Evolutionary conservation across 2,113 vertebrate species (phyloP), one percentile per base, ranked within the genome.

Genomic region (Triplophysa siluroides): DNA sequence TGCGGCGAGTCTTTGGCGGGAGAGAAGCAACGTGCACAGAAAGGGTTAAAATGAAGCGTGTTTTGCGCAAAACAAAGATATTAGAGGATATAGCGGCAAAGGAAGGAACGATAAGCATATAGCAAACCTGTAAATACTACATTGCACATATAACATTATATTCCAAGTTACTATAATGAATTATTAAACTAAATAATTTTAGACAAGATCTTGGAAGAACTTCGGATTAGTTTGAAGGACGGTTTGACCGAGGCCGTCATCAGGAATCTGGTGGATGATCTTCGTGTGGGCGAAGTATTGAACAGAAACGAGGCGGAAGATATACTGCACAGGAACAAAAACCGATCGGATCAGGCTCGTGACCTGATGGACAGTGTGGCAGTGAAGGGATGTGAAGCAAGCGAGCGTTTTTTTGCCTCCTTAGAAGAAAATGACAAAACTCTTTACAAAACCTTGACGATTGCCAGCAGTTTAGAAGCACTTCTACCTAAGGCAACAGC

Each of bases 311-410:
- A 95, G 65, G 79, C 78, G 78, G 91, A 94, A 0, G 67, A 76
- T 0, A 75, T 95, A 11, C 38, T 54, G 1, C 70, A 81, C 1
- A 58, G 33, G 1, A 65, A 89, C 2, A 0, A 0, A 0, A 47
- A 9, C 7, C 78, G 1, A 0, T 0, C 10, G 0, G 83, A 92
- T 29, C 92, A 83, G 43, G 93, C 92, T 2, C 87, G 92, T 0
- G 0, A 0, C 10, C 79, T 96, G 79, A 81, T 93, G 0, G 93
- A 95, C 43, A 43, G 0, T 0, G 83, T 96, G 58, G 74, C 0
- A 7, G 83, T 1, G 0, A 95, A 95, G 85, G 94, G 94, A 2
- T 0, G 8, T 0, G 0, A 0, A 0, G 92, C 93, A 18, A 91
- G 92, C 69, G 41, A 66, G 4, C 29, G 89, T 94, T 0, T 38